phyloP scores from a whole-genome alignment of 2,113 vertebrate species.

The Ptychochromis oligacanthus region DNA sequence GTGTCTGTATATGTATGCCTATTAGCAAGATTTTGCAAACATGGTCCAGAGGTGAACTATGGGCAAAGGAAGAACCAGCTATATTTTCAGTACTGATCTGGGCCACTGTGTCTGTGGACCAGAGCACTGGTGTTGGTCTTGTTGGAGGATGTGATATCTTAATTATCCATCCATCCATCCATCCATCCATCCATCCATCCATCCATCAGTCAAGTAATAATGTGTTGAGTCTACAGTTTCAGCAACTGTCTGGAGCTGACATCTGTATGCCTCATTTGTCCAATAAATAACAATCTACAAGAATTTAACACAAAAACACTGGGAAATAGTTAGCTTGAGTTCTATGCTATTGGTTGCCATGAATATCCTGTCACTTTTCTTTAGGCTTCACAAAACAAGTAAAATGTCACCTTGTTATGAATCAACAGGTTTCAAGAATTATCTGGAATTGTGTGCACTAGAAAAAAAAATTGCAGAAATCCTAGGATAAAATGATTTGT shows the following conservation, averaged over 20 bases:
- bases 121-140: too few relatives aligned
- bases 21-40: not conserved
- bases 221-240: too few relatives aligned
- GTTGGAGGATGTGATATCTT: not conserved
- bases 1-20: not conserved
- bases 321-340: too few relatives aligned
- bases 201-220: too few relatives aligned
- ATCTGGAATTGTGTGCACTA: too few relatives aligned
- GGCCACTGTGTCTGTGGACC: not conserved
- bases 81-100: not conserved
- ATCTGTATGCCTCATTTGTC: too few relatives aligned
- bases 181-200: too few relatives aligned
- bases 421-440: too few relatives aligned
- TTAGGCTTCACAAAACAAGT: not conserved
- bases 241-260: too few relatives aligned
- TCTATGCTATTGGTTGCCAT: not conserved
- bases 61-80: not conserved
- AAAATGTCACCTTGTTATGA: not conserved
- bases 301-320: too few relatives aligned
- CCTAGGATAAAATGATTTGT: not conserved
- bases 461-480: too few relatives aligned
- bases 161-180: not conserved
- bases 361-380: not conserved
- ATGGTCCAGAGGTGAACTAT: not conserved
- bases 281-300: not conserved